Conservation (phyloP, 2,888 invertebrate genomes). For the Masnerella sp. region DNA sequence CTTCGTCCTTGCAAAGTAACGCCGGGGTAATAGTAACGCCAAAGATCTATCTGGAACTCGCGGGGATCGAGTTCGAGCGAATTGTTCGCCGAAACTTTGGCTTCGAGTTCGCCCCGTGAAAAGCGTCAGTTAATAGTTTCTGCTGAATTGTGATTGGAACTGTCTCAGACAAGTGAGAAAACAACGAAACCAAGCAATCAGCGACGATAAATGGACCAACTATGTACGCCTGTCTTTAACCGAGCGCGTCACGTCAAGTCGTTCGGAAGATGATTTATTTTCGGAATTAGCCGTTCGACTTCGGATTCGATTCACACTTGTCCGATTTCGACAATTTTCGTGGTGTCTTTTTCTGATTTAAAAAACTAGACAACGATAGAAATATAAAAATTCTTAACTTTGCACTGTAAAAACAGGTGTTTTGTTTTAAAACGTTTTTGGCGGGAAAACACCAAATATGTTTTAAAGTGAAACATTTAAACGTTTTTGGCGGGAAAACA, state of each 20-base stretch:
- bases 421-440: too few relatives aligned
- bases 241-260: conserved; percentile 8
- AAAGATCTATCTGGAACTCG: conserved; percentile 48
- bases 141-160: conserved; percentile 61
- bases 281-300: conserved; percentile 1
- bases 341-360: too few relatives aligned
- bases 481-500: too few relatives aligned
- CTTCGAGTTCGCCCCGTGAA: conserved; percentile 38
- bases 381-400: too few relatives aligned
- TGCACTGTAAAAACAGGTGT: too few relatives aligned
- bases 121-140: conserved; percentile 64
- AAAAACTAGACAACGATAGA: too few relatives aligned
- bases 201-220: conserved; percentile 4
- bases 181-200: conserved; percentile 35
- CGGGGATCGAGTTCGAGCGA: conserved; percentile 32
- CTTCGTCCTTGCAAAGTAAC: conserved; percentile 53
- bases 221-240: conserved; percentile 9
- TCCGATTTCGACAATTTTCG: too few relatives aligned
- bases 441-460: too few relatives aligned
- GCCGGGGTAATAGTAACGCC: conserved; percentile 30
- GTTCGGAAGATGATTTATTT: conserved; percentile 7
- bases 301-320: not conserved
- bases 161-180: conserved; percentile 59
- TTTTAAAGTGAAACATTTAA: too few relatives aligned
- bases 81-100: conserved; percentile 63